These are phyloP conservation scores for Notarius lentiginosus DNA, from an alignment of 2,113 vertebrate species.

Conservation along the genomic window DNA sequence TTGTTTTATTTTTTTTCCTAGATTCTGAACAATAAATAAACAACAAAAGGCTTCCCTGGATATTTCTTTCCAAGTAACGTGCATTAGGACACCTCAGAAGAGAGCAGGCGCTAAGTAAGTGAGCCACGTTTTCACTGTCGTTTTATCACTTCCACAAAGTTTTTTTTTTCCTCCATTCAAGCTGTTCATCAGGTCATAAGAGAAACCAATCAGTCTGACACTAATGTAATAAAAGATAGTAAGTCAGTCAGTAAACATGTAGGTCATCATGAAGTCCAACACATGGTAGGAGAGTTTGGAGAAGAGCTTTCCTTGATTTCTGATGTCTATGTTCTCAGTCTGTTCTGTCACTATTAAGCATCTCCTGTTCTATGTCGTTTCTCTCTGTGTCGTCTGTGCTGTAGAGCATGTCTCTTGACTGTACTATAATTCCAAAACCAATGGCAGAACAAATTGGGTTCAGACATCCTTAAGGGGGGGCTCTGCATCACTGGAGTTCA, in stretches of 20 bases:
- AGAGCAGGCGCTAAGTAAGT: conserved; percentile 76
- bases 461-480: conserved; percentile 58
- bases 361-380: conserved; percentile 56
- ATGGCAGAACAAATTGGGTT: conserved; percentile 58
- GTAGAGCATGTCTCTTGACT: conserved; percentile 56
- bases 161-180: background rate
- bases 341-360: conserved; percentile 46
- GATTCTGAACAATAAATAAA: conserved; percentile 68
- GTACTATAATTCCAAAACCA: conserved; percentile 58
- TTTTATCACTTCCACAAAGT: background rate
- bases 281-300: background rate
- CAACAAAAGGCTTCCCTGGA: conserved; percentile 69
- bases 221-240: background rate
- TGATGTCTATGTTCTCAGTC: conserved; percentile 45
- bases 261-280: background rate
- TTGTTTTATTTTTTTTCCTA: conserved; percentile 67
- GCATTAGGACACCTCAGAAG: conserved; percentile 71
- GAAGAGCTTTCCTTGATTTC: conserved; percentile 21
- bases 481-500: conserved; percentile 61
- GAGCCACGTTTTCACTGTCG: conserved; percentile 33
- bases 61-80: conserved; percentile 67
- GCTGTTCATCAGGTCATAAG: background rate
- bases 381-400: conserved; percentile 57
- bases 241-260: background rate
- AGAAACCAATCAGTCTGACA: background rate